Evolutionary conservation across 2,888 invertebrate species (phyloP), one percentile per base, ranked within the genome.

Genomic region (Orthosia gothica): DNA sequence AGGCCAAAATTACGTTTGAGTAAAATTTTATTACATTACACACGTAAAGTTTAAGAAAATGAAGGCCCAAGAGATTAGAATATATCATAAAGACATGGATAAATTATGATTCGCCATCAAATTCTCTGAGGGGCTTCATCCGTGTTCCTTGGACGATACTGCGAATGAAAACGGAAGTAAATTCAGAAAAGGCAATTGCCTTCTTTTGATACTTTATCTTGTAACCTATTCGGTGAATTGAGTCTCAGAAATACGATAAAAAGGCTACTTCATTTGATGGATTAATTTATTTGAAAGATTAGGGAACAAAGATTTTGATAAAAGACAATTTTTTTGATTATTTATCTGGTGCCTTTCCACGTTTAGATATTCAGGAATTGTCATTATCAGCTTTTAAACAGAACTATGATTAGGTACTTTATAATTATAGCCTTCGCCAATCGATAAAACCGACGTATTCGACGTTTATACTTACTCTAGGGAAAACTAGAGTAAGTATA

Each of bases 71-170:
- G 64, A 40, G 52, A 67, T 64, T 55, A 55, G 16, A 57, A 64
- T 76, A 57, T 55, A 70, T 67, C 58, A 76, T 70, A 59, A 50
- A 70, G n/a, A 23, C 18, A 13, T 52, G 55, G 55, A 61, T 81
- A 67, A 64, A 76, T 81, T 76, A 65, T 81, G 77, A 57, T 67
- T 68, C 57, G 50, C n/a, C 55, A 65, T 68, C 52, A 62, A 82
- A 61, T 65, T 32, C 57, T 64, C 70, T 13, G 45, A 55, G 66
- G 54, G 15, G 32, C 18, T 7, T 71, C 40, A 57, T 32, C 47
- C 20, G 5, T 13, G 40, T 26, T 45, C 45, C 45, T 59, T 54
- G 15, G 57, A 23, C 49, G 40, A 68, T 65, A 54, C 26, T 49
- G 18, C 18, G 52, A 65, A 76, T 63, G 50, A 71, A 72, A 57